A percentile compares a stretch with the other conserved stretches of the same genome.
Conservation (phyloP, 2,113 vertebrate species). For the Harpagus bidentatus region DNA sequence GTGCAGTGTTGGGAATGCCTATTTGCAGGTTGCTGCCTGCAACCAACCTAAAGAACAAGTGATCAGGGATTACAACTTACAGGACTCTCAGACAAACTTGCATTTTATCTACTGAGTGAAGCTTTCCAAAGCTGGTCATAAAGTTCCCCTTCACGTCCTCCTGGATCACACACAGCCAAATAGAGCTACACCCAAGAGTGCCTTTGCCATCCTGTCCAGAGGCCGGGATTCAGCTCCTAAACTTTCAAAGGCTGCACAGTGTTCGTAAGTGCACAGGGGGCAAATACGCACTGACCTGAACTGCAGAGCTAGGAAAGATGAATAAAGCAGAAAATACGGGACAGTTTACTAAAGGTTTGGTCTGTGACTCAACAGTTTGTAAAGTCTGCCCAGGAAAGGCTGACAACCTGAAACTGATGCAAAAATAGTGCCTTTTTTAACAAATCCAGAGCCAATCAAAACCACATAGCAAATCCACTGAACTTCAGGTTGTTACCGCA, state of each 20-base stretch:
- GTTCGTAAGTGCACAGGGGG: background rate
- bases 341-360: background rate
- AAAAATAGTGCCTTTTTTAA: constrained; percentile 14
- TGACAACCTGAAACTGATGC: background rate
- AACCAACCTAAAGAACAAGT: background rate
- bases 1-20: background rate
- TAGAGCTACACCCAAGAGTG: background rate
- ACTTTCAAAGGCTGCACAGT: background rate
- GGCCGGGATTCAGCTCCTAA: background rate
- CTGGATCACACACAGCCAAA: background rate
- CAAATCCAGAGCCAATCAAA: background rate
- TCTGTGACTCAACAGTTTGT: constrained; percentile 11
- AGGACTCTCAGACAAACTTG: background rate
- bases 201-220: background rate
- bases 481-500: background rate
- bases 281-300: background rate
- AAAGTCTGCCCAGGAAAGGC: background rate
- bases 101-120: background rate
- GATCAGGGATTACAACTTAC: background rate
- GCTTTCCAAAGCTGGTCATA: background rate
- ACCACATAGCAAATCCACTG: background rate
- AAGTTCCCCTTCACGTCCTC: background rate
- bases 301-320: background rate
- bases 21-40: background rate
- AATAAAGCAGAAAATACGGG: background rate